Percentiles rank a stretch among this genome's conserved stretches.
Evolutionary conservation across 2,888 invertebrate species (phyloP).

Genomic region (Caenorhabditis sp.): DNA sequence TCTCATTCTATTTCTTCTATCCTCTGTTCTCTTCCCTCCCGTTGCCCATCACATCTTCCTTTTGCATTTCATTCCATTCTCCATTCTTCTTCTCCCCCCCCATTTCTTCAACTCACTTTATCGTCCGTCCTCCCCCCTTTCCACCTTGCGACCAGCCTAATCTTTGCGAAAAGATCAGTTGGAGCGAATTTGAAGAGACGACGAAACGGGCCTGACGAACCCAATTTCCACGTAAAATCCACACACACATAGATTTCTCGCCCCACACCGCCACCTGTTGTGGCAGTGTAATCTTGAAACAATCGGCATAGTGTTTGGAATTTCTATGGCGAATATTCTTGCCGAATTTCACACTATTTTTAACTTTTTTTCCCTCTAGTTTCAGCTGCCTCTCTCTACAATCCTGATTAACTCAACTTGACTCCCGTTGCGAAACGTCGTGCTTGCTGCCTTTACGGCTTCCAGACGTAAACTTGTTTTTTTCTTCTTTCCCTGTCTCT

Average conservation of each 20-base stretch:
- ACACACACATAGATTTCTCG: not conserved
- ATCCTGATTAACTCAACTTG: not conserved
- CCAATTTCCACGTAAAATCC: conserved; percentile 42
- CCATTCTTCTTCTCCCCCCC: not conserved
- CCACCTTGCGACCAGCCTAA: conserved; percentile 30
- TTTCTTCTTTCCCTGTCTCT: not conserved
- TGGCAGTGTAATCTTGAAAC: conserved; percentile 48
- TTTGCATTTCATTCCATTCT: too few species aligned
- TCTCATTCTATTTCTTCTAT: too few species aligned
- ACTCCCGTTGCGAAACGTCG: too few species aligned
- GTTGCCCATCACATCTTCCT: too few species aligned
- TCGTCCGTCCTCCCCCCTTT: too few species aligned
- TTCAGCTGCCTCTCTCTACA: too few species aligned
- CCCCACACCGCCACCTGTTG: conserved; percentile 25
- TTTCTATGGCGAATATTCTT: not conserved
- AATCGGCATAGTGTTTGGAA: conserved; percentile 23
- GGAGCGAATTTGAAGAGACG: too few species aligned
- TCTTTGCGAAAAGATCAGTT: conserved; percentile 47
- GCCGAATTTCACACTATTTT: too few species aligned
- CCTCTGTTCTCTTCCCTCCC: too few species aligned
- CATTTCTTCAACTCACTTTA: not conserved
- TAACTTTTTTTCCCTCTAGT: too few species aligned
- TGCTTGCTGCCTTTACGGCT: not conserved
- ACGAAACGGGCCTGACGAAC: conserved; percentile 34
- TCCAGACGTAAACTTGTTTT: conserved; percentile 10